Base-by-base conservation (phyloP, 2,888 invertebrate species). In the Epistrophe eligans region DNA sequence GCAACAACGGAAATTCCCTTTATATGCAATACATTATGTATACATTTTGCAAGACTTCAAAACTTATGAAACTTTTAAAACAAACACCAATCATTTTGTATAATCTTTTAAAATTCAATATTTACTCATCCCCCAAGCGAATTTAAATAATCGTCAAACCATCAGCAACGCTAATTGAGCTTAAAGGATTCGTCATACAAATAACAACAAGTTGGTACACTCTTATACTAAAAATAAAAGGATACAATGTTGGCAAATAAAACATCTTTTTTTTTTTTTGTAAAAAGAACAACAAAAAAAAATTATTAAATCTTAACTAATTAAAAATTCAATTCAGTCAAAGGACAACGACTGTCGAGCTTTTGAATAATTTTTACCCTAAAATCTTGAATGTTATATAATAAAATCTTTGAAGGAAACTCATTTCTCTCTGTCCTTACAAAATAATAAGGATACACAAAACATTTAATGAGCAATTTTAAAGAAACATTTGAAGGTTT, bases 291-390 rank as follows among this genome's bases (percentile, higher is more conserved):
- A 35, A 48, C 9, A 67, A 38, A 24, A 5, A 15, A 24, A 24
- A 2, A 24, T 11, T 0, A 32, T 13, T 2, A 32, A 35, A 48
- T 19, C 32, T 24, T 15, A 6, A 17, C 55, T 55, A 70, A 70
- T 70, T 70, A 70, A 52, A 55, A 70, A 55, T 55, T 70, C 38
- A 35, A 38, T 38, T 52, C 24, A 52, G 35, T 52, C 15, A 52
- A 70, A 40, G 35, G 40, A 24, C 38, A 24, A 24, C 24, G 2
- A 24, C 13, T 4, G 24, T 15, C 9, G 15, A n/a, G 19, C 28
- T 40, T 70, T 70, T 70, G 55, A 70, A 70, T 70, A 40, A 70
- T 70, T 70, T 55, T 40, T 70, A 40, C 19, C 55, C 40, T 40
- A 55, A 70, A 50, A 28, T 40, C 40, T n/a, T 38, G n/a, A 70